Base-by-base conservation (phyloP, 1,140 invertebrate genomes). In the Drosophila funebris region DNA sequence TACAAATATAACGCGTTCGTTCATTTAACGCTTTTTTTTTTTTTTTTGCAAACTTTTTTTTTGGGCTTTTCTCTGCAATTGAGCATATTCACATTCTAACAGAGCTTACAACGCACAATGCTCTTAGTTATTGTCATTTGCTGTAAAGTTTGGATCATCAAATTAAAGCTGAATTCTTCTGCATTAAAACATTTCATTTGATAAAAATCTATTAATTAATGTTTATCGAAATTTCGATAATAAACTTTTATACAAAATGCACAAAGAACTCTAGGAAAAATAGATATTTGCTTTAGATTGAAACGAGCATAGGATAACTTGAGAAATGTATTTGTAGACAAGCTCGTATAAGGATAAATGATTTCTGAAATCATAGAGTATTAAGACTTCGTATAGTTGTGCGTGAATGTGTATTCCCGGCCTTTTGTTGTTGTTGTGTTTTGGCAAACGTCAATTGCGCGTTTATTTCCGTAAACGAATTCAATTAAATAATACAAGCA, bases 391-490 rank as follows among this genome's bases (percentile, higher is more conserved):
- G 27, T 14, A n/a, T 20, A 3, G 9, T 24, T n/a, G 8, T 44
- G 16, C 41, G 8, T n/a, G n/a, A n/a, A 9, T 16, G 16, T 8
- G 20, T 48, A 57, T 61, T 70, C 44, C 41, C 37, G 13, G 53
- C n/a, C 37, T 46, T 81, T 67, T 54, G 9, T 56, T 61, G 18
- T 66, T 69, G n/a, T n/a, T n/a, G n/a, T 57, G 36, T 54, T 78
- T 78, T 69, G 58, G 66, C 37, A 43, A 56, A 53, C 73, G 53
- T 60, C 80, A 80, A 78, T 66, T 82, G 69, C 63, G 62, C 63
- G 60, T 72, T 57, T 63, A 85, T 84, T 84, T 84, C 82, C 81
- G 81, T 76, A 84, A 84, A 84, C 73, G 81, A 70, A 76, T 71
- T 85, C 82, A 84, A 85, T 85, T 81, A 82, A 85, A 84, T 85